Base-by-base conservation (phyloP, 2,113 vertebrate genomes). In the Riparia riparia region DNA sequence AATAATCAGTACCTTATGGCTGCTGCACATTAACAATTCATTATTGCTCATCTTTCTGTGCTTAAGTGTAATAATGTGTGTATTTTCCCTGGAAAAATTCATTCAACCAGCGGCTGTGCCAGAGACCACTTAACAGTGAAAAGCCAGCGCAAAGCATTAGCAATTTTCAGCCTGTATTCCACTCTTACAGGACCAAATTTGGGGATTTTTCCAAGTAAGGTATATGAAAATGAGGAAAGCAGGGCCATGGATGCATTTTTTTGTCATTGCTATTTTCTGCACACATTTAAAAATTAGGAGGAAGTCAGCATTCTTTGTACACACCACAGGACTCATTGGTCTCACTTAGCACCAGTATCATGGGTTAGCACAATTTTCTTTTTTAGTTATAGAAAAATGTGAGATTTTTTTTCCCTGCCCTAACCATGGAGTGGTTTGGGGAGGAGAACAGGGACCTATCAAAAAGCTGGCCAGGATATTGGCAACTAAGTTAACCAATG, bases 41-140 rank as follows among this genome's bases (percentile, higher is more conserved):
- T 85, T 95, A 68, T 51, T 88, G 60, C 64, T 90, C 49, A 53
- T 70, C 34, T 87, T 26, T 58, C 42, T 93, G 34, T 64, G 22
- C 68, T 93, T 83, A 83, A 81, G 50, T 81, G 64, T 81, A 94
- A 94, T 88, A 79, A 94, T 87, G 39, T 88, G 65, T 91, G 54
- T 91, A 72, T 95, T 95, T 95, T 96, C 71, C 37, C 34, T 85
- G 61, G 74, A 95, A 92, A 13, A 47, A 72, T 89, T 49, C 49
- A 53, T 19, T 77, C 53, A 81, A 21, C 21, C 69, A 83, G 18
- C 49, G 41, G 37, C 34, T 6, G 11, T 77, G 69, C 53, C 69
- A 91, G 95, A 82, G 50, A 51, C 31, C 16, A 39, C 17, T 66
- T 41, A 73, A 93, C 24, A 51, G 31, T 54, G 79, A 77, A 94